phyloP scores from a whole-genome alignment of 2,888 invertebrate species.

The Seira musarum region DNA sequence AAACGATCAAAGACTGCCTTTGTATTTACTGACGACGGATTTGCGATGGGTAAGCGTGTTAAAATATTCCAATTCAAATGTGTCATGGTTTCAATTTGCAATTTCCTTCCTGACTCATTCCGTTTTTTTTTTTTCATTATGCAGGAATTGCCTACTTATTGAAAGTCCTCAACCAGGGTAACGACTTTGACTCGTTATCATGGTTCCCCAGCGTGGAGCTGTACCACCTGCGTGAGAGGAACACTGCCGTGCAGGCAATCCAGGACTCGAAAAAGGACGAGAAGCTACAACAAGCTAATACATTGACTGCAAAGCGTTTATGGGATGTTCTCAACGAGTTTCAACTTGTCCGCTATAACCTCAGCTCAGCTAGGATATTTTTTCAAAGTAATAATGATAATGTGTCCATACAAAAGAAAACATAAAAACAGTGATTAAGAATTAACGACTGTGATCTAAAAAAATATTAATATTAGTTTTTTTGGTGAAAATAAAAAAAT shows the following conservation, averaged over 20 bases:
- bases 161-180: slow-evolving; percentile 88
- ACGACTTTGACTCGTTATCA: slow-evolving; percentile 91
- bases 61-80: not conserved
- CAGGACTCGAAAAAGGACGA: slow-evolving; percentile 78
- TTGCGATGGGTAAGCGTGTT: slow-evolving; percentile 87
- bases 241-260: slow-evolving; percentile 69
- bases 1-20: slow-evolving; percentile 88
- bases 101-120: not conserved
- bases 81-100: no score
- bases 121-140: slow-evolving; percentile 59
- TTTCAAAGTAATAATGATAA: slow-evolving; percentile 77
- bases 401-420: not conserved
- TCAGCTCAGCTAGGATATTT: slow-evolving; percentile 96
- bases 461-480: no score
- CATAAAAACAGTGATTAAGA: slow-evolving; percentile 27
- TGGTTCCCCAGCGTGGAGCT: slow-evolving; percentile 80
- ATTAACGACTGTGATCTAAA: slow-evolving; percentile 30
- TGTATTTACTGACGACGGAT: slow-evolving; percentile 98
- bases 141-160: slow-evolving; percentile 89
- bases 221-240: slow-evolving; percentile 63
- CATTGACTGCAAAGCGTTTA: slow-evolving; percentile 86
- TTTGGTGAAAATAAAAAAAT: no score
- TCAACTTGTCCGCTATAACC: slow-evolving; percentile 89
- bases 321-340: slow-evolving; percentile 82
- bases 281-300: slow-evolving; percentile 93